A percentile compares a stretch with the other conserved stretches of the same genome.
Conservation (phyloP, 1,140 invertebrate genomes). For the Drosophila pallidifrons region DNA sequence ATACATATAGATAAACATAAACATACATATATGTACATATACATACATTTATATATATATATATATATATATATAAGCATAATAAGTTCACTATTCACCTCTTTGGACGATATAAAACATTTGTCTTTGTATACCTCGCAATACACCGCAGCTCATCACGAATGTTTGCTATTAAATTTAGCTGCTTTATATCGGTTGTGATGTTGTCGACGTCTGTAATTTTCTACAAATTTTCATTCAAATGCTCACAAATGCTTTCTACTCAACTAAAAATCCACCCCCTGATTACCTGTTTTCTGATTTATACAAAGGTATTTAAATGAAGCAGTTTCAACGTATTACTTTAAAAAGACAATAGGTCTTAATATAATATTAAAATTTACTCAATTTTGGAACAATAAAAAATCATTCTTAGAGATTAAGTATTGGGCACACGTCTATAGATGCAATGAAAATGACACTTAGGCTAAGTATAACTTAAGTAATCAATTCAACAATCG, state of each 20-base stretch:
- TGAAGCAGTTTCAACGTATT: background rate
- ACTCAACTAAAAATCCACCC: background rate
- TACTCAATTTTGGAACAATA: background rate
- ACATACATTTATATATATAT: no score
- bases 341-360: no score
- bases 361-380: no score
- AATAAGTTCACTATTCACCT: conserved; percentile 14
- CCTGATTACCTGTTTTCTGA: background rate
- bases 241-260: background rate
- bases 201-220: conserved; percentile 30
- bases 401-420: conserved; percentile 2
- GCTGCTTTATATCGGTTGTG: background rate
- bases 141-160: conserved; percentile 48
- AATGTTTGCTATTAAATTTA: conserved; percentile 26
- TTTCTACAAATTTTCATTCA: conserved; percentile 28
- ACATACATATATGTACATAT: no score
- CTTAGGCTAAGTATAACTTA: background rate
- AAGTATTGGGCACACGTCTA: background rate
- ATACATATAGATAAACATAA: no score
- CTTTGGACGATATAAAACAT: background rate
- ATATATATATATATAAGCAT: background rate
- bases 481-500: conserved; percentile 16
- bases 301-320: background rate
- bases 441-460: background rate
- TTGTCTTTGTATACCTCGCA: conserved; percentile 54